These are phyloP conservation scores for Mesitornis unicolor DNA, from an alignment of 2,113 vertebrate genomes.

Conservation along the genomic window DNA sequence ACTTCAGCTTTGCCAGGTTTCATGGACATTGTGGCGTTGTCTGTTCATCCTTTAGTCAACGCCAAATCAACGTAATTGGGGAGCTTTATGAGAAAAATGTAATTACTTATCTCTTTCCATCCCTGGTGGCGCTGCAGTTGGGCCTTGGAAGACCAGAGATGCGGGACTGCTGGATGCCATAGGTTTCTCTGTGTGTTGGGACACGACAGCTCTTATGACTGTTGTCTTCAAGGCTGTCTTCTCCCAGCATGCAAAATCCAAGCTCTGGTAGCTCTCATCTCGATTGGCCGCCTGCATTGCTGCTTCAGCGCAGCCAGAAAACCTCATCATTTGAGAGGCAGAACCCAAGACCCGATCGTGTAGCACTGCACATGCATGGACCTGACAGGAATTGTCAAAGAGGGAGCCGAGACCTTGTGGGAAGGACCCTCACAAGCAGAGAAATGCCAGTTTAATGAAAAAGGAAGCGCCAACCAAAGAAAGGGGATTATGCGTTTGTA, in stretches of 20 bases:
- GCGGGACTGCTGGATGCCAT: background rate
- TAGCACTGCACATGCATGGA: accelerated
- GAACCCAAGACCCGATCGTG: background rate
- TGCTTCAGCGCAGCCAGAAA: background rate
- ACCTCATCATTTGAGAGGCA: accelerated
- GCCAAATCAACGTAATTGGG: background rate
- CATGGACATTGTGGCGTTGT: accelerated
- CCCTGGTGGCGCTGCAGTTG: background rate
- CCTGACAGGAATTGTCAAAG: background rate
- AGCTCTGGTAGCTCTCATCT: background rate
- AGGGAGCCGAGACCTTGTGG: background rate
- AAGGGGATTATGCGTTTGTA: background rate
- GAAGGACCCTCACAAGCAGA: background rate
- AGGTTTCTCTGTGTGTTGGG: background rate
- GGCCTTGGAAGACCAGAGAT: background rate
- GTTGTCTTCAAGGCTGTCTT: background rate
- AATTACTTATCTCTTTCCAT: background rate
- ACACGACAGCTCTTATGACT: background rate
- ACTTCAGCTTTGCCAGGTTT: background rate
- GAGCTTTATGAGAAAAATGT: background rate
- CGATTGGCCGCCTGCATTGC: too few species aligned
- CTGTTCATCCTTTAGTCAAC: background rate
- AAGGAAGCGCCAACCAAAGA: background rate
- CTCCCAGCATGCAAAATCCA: background rate
- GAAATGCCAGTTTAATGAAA: background rate